Evolutionary conservation across 2,888 invertebrate genomes (phyloP).

Genomic region (Entomobrya proxima): DNA sequence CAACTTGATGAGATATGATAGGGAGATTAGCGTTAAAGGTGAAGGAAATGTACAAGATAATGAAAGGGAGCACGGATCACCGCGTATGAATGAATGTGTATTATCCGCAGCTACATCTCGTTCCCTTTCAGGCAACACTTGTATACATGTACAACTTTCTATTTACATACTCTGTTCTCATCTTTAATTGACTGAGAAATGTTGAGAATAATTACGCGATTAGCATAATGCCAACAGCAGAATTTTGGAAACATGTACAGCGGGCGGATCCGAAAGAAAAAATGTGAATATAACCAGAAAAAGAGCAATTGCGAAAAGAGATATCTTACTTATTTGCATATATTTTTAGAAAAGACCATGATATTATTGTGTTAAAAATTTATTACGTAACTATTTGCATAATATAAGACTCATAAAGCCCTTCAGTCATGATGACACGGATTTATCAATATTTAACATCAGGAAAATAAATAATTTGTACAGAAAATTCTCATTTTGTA

Average conservation of each 20-base stretch:
- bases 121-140: slow-evolving; percentile 1
- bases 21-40: slow-evolving; percentile 71
- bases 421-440: too few relatives aligned
- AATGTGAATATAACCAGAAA: background rate
- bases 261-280: background rate
- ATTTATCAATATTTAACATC: too few relatives aligned
- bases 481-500: too few relatives aligned
- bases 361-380: too few relatives aligned
- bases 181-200: slow-evolving; percentile 71
- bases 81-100: slow-evolving; percentile 57
- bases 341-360: too few relatives aligned
- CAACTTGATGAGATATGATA: slow-evolving; percentile 64
- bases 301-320: too few relatives aligned
- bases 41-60: slow-evolving; percentile 72
- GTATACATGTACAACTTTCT: background rate
- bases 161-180: background rate
- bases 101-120: slow-evolving; percentile 50
- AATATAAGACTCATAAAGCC: too few relatives aligned
- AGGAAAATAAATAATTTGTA: too few relatives aligned
- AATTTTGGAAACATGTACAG: slow-evolving; percentile 36
- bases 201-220: slow-evolving; percentile 73
- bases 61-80: slow-evolving; percentile 72
- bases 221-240: slow-evolving; percentile 71
- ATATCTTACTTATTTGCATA: too few relatives aligned
- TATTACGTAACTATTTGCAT: too few relatives aligned